phyloP scores from a whole-genome alignment of 2,113 vertebrate species.

The Limanda limanda region DNA sequence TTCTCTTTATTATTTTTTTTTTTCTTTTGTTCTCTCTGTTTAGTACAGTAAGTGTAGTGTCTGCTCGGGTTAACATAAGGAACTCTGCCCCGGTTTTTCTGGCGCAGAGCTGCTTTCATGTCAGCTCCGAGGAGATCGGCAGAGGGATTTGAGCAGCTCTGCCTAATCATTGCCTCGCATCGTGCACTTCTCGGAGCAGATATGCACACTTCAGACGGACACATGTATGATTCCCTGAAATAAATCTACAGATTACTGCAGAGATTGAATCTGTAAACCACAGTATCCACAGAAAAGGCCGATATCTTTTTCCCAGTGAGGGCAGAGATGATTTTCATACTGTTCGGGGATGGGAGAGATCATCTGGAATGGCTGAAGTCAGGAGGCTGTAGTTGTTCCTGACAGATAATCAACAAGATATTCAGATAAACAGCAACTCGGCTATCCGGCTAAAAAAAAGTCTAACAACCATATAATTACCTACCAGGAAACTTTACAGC shows the following conservation, averaged over 20 bases:
- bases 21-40: conserved; percentile 34
- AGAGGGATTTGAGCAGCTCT: conserved; percentile 46
- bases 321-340: conserved; percentile 18
- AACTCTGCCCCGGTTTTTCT: conserved; percentile 63
- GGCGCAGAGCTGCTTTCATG: conserved; percentile 53
- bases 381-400: too few species aligned
- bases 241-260: conserved; percentile 43
- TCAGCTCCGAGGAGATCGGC: conserved; percentile 55
- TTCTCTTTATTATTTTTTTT: conserved; percentile 16
- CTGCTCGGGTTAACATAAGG: conserved; percentile 58
- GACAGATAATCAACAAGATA: too few species aligned
- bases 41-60: conserved; percentile 52
- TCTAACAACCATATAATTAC: too few species aligned
- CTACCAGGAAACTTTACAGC: too few species aligned
- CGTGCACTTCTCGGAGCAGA: conserved; percentile 47
- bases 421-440: too few species aligned
- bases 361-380: not conserved
- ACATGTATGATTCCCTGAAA: conserved; percentile 44
- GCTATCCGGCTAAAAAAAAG: too few species aligned
- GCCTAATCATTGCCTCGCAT: conserved; percentile 61
- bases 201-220: conserved; percentile 41
- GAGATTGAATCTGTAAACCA: conserved; percentile 33
- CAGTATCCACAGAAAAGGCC: not conserved
- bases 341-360: conserved; percentile 15
- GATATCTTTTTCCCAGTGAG: not conserved